A percentile compares a stretch with the other conserved stretches of the same genome.
Conservation (phyloP, 2,797 vertebrate genomes). For the Rhyacichthys aspro region DNA sequence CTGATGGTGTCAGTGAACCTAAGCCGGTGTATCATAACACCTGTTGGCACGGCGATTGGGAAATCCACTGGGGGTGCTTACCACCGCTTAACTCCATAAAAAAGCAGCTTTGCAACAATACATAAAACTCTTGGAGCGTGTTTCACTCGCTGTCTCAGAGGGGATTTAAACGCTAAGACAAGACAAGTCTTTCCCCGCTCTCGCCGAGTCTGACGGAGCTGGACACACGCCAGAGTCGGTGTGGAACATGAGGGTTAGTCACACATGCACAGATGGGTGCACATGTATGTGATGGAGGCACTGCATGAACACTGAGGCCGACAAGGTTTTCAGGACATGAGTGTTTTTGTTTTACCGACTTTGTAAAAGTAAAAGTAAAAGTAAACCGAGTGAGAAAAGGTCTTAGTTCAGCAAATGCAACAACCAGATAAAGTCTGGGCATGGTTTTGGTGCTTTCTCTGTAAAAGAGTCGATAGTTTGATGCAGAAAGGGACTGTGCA, state of each 20-base stretch:
- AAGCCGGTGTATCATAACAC: slow-evolving; percentile 52
- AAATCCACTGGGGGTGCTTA: slow-evolving; percentile 57
- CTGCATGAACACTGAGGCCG: no score
- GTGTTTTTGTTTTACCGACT: no score
- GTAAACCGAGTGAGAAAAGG: no score
- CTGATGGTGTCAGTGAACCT: slow-evolving; percentile 27
- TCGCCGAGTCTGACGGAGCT: slow-evolving; percentile 65
- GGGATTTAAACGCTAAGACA: slow-evolving; percentile 72
- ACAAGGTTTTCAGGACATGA: no score
- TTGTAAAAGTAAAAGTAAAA: no score
- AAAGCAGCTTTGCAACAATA: slow-evolving; percentile 67
- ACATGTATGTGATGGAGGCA: not conserved
- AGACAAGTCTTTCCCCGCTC: slow-evolving; percentile 61
- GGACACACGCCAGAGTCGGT: slow-evolving; percentile 65
- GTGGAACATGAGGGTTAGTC: slow-evolving; percentile 27
- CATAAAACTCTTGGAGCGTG: slow-evolving; percentile 67
- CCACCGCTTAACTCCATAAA: slow-evolving; percentile 61
- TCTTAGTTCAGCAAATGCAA: no score
- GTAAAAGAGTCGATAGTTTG: not conserved
- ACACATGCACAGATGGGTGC: not conserved
- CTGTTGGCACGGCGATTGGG: slow-evolving; percentile 58
- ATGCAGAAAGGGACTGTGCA: not conserved
- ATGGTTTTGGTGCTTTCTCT: no score
- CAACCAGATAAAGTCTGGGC: no score
- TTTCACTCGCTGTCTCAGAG: slow-evolving; percentile 61